Percentiles rank a stretch among this genome's conserved stretches.
phyloP scores from a whole-genome alignment of 2,888 invertebrate genomes.

The Oligia strigilis region DNA sequence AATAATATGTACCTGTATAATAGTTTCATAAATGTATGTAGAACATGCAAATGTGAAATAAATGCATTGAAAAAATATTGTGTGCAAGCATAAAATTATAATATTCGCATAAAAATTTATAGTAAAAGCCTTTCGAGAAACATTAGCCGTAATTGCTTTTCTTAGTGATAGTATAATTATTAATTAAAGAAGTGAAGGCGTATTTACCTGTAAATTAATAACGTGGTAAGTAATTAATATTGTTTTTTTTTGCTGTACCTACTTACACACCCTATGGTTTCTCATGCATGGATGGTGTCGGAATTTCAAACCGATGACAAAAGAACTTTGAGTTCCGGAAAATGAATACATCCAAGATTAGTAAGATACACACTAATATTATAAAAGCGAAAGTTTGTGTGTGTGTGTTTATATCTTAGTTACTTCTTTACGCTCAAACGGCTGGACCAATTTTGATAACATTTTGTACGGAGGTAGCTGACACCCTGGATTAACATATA shows the following conservation, averaged over 20 bases:
- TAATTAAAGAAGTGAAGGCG: neutral
- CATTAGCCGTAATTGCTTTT: neutral
- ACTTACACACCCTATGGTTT: neutral
- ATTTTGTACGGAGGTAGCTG: too few species aligned
- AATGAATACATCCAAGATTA: neutral
- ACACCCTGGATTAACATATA: too few species aligned
- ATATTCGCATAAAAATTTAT: constrained; percentile 10
- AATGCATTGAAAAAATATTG: constrained; percentile 15
- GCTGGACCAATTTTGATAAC: too few species aligned
- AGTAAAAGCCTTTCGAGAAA: constrained; percentile 18
- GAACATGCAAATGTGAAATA: constrained; percentile 20
- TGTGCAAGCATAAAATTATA: constrained; percentile 21
- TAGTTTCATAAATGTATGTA: constrained; percentile 7
- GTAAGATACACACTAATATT: too few species aligned
- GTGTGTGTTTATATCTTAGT: too few species aligned
- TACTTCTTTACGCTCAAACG: too few species aligned
- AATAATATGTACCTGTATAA: constrained; percentile 8
- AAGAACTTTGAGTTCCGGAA: neutral
- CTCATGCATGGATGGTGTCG: neutral
- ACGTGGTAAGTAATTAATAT: neutral
- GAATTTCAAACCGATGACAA: neutral
- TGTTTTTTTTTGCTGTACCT: constrained; percentile 5
- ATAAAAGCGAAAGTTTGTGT: too few species aligned
- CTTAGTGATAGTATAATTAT: constrained; percentile 2
- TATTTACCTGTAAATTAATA: neutral